Percentiles rank a stretch among this genome's conserved stretches.
These are phyloP conservation scores for Steatornis caripensis DNA, from an alignment of 2,113 vertebrate genomes.

Conservation along the genomic window DNA sequence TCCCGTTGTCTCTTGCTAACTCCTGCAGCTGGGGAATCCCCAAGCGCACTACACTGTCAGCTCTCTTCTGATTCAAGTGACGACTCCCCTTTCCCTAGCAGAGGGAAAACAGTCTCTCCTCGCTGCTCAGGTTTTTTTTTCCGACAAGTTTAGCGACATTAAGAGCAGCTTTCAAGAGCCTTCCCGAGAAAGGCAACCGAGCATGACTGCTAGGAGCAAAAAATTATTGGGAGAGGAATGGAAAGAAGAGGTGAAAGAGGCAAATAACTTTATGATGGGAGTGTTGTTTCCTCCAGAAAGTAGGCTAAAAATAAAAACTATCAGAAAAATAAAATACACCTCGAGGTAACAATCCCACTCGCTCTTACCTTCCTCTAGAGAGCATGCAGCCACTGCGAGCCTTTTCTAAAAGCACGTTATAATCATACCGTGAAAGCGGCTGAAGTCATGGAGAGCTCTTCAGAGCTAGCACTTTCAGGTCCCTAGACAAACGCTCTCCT, in stretches of 20 bases:
- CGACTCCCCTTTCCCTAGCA: not conserved
- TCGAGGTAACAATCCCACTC: not conserved
- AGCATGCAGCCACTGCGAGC: not conserved
- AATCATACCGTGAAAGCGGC: accelerated
- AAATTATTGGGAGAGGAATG: not conserved
- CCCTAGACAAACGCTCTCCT: not conserved
- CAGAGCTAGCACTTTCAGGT: not conserved
- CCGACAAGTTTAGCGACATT: not conserved
- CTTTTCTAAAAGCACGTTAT: not conserved
- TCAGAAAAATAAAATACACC: not conserved
- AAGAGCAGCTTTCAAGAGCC: not conserved
- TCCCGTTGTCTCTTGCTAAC: not conserved
- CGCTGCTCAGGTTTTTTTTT: not conserved
- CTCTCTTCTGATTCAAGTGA: not conserved
- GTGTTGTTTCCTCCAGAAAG: not conserved
- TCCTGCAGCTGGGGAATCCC: not conserved
- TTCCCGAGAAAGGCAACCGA: too few species aligned
- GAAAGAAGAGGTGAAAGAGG: not conserved
- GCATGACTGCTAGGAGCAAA: not conserved
- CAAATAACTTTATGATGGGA: accelerated
- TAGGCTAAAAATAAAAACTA: not conserved
- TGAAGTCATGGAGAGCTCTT: not conserved
- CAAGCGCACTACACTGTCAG: not conserved
- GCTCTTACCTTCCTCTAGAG: not conserved
- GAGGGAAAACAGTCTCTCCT: not conserved